phyloP scores from a whole-genome alignment of 1,140 invertebrate species.

The Aphidius ervi region DNA sequence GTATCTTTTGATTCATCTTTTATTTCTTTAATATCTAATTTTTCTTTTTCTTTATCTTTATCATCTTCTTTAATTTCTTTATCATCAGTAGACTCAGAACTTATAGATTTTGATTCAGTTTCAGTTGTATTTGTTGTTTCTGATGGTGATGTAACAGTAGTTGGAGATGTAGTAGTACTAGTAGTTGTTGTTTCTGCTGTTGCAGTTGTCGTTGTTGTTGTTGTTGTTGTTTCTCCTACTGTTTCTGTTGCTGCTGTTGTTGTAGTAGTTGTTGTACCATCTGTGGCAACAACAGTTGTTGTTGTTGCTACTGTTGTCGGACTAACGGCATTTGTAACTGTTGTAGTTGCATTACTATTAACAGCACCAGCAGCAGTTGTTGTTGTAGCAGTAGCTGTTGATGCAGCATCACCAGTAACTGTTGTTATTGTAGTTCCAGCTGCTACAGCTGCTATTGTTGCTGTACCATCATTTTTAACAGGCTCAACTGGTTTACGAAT shows the following conservation, averaged over 20 bases:
- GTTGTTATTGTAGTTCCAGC: conserved; percentile 27
- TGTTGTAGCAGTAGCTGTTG: conserved; percentile 56
- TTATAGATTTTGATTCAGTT: conserved; percentile 34
- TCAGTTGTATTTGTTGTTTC: conserved; percentile 37
- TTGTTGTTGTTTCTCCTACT: conserved; percentile 33
- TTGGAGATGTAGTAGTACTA: conserved; percentile 50
- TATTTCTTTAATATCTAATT: conserved; percentile 37
- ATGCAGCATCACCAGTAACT: conserved; percentile 28
- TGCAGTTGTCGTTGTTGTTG: conserved; percentile 42
- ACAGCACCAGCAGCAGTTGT: conserved; percentile 63
- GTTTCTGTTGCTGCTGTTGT: conserved; percentile 33
- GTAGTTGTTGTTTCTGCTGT: neutral
- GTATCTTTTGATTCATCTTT: conserved; percentile 39
- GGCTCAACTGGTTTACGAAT: conserved; percentile 76
- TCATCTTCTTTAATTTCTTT: conserved; percentile 53
- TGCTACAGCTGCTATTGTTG: conserved; percentile 42
- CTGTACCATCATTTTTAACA: conserved; percentile 45
- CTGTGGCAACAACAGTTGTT: conserved; percentile 64
- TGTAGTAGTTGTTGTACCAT: conserved; percentile 54
- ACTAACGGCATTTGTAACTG: conserved; percentile 68
- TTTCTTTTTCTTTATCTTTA: conserved; percentile 46
- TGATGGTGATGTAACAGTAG: conserved; percentile 35
- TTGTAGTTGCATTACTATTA: conserved; percentile 54
- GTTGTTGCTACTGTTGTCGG: conserved; percentile 59
- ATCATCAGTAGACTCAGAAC: conserved; percentile 39